Percentiles rank a stretch among this genome's conserved stretches.
Evolutionary conservation across 30 jellyfish, hydroid and myxozoan genomes (phyloP).

Genomic region (Cassiopea andromeda): DNA sequence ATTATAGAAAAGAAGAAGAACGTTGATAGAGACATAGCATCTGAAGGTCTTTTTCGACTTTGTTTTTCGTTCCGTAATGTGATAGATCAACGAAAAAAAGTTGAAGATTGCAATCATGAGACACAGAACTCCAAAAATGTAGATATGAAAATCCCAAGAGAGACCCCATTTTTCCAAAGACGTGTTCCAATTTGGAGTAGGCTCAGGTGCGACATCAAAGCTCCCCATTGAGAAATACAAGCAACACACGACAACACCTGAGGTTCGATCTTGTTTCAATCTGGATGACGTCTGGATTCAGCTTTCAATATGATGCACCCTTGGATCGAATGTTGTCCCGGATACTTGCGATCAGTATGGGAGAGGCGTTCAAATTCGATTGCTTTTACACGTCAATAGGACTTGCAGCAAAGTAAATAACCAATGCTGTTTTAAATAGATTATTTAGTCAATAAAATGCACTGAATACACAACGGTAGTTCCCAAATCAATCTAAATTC

Average conservation of each 20-base stretch:
- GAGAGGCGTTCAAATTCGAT: no score
- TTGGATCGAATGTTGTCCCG: no score
- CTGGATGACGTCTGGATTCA: neutral
- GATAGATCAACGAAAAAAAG: constrained; percentile 15
- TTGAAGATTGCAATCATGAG: constrained; percentile 19
- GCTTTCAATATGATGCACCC: neutral
- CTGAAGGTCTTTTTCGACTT: constrained; percentile 21
- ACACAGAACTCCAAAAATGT: constrained; percentile 34
- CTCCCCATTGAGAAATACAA: neutral
- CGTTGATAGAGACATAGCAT: constrained; percentile 25
- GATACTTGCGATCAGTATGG: no score
- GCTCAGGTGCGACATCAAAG: constrained; percentile 59
- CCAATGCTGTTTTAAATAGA: no score
- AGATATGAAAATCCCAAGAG: constrained; percentile 49
- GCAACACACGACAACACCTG: neutral
- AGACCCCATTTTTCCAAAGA: constrained; percentile 49
- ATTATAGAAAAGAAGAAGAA: constrained; percentile 35
- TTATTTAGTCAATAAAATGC: no score
- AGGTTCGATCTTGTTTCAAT: neutral
- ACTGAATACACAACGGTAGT: no score
- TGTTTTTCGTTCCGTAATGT: neutral
- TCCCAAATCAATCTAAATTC: no score
- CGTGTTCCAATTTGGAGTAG: constrained; percentile 58
- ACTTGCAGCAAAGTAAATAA: no score
- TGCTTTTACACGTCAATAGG: no score